phyloP scores from a whole-genome alignment of 2,797 vertebrate genomes.

The Falco biarmicus region DNA sequence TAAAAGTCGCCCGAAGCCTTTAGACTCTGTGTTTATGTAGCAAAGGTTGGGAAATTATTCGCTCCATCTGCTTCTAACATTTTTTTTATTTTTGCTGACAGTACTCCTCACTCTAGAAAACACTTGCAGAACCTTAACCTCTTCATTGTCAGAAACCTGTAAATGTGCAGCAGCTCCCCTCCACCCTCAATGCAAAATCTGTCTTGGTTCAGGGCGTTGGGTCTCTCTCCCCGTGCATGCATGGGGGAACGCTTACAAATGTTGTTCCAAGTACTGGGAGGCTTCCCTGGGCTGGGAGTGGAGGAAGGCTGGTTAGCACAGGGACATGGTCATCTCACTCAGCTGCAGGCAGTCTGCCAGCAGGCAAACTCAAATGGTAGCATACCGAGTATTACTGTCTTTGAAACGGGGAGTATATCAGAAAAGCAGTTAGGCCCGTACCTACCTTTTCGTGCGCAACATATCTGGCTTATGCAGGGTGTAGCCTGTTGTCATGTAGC shows the following conservation, averaged over 20 bases:
- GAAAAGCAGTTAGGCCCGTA: neutral
- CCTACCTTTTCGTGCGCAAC: neutral
- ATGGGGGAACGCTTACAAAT: rapidly evolving
- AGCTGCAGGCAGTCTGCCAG: neutral
- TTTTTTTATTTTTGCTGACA: conserved; percentile 28
- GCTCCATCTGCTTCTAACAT: conserved; percentile 56
- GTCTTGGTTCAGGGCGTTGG: neutral
- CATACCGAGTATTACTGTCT: too few relatives aligned
- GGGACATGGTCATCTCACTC: neutral
- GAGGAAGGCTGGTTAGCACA: neutral
- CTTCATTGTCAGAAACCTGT: neutral
- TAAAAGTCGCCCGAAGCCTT: conserved; percentile 77
- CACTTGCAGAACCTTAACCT: conserved; percentile 17
- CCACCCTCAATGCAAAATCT: neutral
- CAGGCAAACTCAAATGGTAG: neutral
- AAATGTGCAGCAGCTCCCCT: neutral
- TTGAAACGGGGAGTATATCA: neutral
- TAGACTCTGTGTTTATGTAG: conserved; percentile 63
- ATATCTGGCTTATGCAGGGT: rapidly evolving
- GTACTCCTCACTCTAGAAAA: conserved; percentile 4
- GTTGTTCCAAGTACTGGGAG: neutral
- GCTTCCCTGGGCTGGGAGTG: rapidly evolving
- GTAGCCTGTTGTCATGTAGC: neutral
- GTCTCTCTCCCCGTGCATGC: neutral
- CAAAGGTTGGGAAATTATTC: conserved; percentile 67